Evolutionary conservation across 2,113 vertebrate genomes (phyloP), one percentile per base, ranked within the genome.

Genomic region (Corvus hawaiiensis): DNA sequence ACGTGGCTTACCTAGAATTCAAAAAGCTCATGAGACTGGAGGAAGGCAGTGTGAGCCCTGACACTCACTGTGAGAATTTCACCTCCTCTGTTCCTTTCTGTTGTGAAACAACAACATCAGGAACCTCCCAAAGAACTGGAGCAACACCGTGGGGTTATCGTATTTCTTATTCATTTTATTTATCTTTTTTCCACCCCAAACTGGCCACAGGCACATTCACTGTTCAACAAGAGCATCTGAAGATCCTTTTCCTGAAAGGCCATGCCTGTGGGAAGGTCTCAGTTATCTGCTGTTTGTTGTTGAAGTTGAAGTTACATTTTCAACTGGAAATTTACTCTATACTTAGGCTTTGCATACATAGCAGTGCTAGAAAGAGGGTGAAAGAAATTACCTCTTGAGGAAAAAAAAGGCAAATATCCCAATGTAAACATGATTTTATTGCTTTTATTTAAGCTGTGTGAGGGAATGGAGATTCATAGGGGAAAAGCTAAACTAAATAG

Each of bases 1-100:
- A 56, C 0, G 0, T 64, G 63, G 30, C 26, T 66, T 37, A 21
- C 1, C 2, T 37, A 30, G 44, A 33, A 41, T 27, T 75, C 44
- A 44, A 75, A 77, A 75, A 72, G 15, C 27, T 68, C 48, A 51
- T 9, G 54, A 61, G 46, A 52, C 24, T 0, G 0, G 67, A 64
- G 33, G 32, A 71, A 64, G 33, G 32, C 30, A 48, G 1, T 11
- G 17, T 27, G 30, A 93, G 27, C 59, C 33, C 37, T 56, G 49
- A 52, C 0, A 2, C 12, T 51, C 33, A 13, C 14, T 30, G 26
- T 0, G 3, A 62, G 24, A 61, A 48, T 79, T 52, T 66, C 37
- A 37, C 26, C 18, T 68, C 21, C 58, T 64, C 37, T 62, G 8
- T 37, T 77, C 39, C 52, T 68, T 75, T n/a, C 3, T 7, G 35